Base-by-base conservation (phyloP, 1,140 invertebrate genomes). In the Drosophila watanabei region DNA sequence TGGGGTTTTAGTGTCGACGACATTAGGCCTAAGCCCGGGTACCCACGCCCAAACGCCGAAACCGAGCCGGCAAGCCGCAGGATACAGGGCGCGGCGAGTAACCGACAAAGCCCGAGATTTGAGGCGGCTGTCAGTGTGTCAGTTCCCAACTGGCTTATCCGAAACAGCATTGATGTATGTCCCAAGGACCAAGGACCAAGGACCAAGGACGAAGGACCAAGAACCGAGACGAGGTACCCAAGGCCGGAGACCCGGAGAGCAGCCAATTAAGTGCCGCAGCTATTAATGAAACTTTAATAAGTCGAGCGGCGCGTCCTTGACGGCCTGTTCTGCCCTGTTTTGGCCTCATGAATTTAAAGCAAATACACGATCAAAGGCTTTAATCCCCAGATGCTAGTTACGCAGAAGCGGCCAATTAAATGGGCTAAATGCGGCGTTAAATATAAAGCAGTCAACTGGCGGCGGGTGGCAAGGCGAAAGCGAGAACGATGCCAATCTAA, bases 301-400 rank as follows among this genome's bases (percentile, higher is more conserved):
- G 56, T 77, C 59, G 24, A 48, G 41, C 28, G 61, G 46, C 52
- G 70, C 75, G 79, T 66, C 83, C 80, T 86, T 87, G 83, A 86
- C 54, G 20, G 54, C 54, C 33, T 1, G 24, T 24, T 24, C 24
- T 39, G 52, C 8, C 33, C 35, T 28, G 54, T 6, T 8, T 20
- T 24, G 60, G 39, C 46, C 58, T 61, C 71, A 82, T 82, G 76
- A 87, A 87, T 87, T 87, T 87, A 73, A 87, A 87, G 70, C 79
- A 80, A 86, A 82, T 87, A 72, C 79, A 78, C 82, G 84, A 88
- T 88, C 84, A 88, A 88, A 75, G 80, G 85, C 77, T 77, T 81
- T 88, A 88, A 82, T 89, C 86, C 86, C 81, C 65, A 70, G 82
- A 82, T 82, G 75, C 79, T 65, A 89, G 79, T 85, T 89, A 82